Evolutionary conservation across 2,797 vertebrate genomes (phyloP), one percentile per base, ranked within the genome.

Genomic region (Vireo griseus): DNA sequence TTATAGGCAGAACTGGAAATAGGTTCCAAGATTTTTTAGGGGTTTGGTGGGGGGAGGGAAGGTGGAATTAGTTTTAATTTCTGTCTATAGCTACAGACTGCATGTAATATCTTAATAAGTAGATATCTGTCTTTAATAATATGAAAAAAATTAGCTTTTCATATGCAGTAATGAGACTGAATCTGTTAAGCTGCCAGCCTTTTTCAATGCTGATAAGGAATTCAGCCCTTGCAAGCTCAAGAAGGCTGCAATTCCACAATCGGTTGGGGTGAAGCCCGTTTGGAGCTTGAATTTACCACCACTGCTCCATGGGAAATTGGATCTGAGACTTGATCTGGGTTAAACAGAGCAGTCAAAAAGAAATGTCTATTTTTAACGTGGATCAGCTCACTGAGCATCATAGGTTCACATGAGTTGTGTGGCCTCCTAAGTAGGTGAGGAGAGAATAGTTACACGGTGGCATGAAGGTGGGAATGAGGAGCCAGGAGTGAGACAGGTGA

Each of bases 241-340:
- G 3, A 50, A 77, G 17, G 72, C 45, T 86, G 24, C 33, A 65
- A 12, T 50, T 90, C 66, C 29, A 14, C 1, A 1, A 12, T n/a
- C 0, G 0, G 11, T 50, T 52, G 31, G 0, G 2, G 10, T 66
- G 51, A 82, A 91, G 40, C 55, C 2, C 0, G 0, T 79, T 87
- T 93, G 44, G 26, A 85, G 33, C 50, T 59, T 50, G 45, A 71
- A 86, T 52, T 44, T 67, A 39, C n/a, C 72, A 33, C 45, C 0
- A 0, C n/a, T 89, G 28, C 72, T 39, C 8, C 45, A 7, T 0
- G 4, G 25, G 75, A 91, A 80, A 47, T 79, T 0, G 1, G 67
- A 65, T 83, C 81, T 93, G 77, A 82, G 86, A 45, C 51, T 68
- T 85, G 55, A 63, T 76, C 85, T 86, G 81, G 24, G n/a, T 85